Evolutionary conservation across 2,888 invertebrate species (phyloP), one percentile per base, ranked within the genome.

Genomic region (Rhagium mordax): DNA sequence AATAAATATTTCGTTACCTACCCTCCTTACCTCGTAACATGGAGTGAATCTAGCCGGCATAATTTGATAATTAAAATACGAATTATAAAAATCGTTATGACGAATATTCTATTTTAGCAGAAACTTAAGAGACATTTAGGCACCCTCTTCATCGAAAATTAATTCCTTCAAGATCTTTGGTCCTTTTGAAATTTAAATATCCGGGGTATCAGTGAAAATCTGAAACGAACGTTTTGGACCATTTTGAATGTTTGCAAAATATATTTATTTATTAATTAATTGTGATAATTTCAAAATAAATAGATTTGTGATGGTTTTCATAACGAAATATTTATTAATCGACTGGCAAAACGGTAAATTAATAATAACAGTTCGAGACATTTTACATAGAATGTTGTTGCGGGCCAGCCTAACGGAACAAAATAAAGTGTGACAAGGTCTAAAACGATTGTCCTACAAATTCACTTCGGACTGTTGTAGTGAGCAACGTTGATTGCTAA

Each of bases 271-370:
- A 13, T 13, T 24, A n/a, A n/a, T n/a, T 13, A 2, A 4, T n/a
- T n/a, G 61, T 21, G 64, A 47, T 64, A 64, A 64, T 64, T 51
- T 18, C 8, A 13, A 24, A 10, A 15, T 27, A 64, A 48, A 64
- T 51, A 64, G 51, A 64, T 51, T 51, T 15, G 47, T 13, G 20
- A 62, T 47, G 49, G 15, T 49, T n/a, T 62, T n/a, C 13, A 16
- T 8, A 47, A 15, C 21, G 3, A 48, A 51, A 41, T 47, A 29
- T 64, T 62, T 18, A 64, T 64, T 27, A 64, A 49, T 49, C 69
- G 74, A 69, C 69, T 61, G 73, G 74, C 61, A 71, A 55, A 66
- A 68, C 68, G 68, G 68, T 68, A 68, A 68, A 68, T 68, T 59
- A 60, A 68, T 60, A 57, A 68, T 59, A 68, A 49, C 49, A 47